phyloP scores from a whole-genome alignment of 2,797 vertebrate genomes.

The Hypotaenidia philippensis region DNA sequence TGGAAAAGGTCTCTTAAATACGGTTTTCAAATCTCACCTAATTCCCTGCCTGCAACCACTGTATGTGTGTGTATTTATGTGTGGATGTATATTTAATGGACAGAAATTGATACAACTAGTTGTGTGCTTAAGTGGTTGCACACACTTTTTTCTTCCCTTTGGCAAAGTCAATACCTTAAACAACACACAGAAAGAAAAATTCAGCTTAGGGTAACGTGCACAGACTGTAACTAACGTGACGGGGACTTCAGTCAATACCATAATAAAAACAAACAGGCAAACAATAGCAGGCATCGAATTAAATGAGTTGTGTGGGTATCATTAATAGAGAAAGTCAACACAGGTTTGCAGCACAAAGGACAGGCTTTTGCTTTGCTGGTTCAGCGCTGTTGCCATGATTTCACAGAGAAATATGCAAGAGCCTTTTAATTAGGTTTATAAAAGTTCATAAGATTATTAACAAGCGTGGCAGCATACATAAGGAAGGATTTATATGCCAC shows the following conservation, averaged over 20 bases:
- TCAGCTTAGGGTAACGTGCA: not conserved
- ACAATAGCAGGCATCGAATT: not conserved
- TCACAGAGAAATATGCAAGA: not conserved
- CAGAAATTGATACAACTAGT: not conserved
- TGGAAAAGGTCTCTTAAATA: not conserved
- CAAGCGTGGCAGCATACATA: not conserved
- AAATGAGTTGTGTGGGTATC: not conserved
- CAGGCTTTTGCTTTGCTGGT: not conserved
- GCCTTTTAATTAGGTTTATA: not conserved
- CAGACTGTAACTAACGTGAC: not conserved
- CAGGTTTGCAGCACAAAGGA: not conserved
- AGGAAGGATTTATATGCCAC: not conserved
- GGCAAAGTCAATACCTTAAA: constrained; percentile 37
- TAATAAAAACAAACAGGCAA: not conserved
- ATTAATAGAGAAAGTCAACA: not conserved
- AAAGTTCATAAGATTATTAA: not conserved
- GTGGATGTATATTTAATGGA: not conserved
- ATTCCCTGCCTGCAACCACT: not conserved
- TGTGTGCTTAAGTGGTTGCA: not conserved
- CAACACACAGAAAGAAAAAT: not conserved
- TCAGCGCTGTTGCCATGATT: not conserved
- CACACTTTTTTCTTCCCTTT: not conserved
- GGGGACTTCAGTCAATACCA: not conserved
- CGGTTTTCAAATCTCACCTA: not conserved
- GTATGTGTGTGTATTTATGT: rapidly evolving